These are phyloP conservation scores for Rhodinocichla rosea DNA, from an alignment of 2,113 vertebrate genomes.

Conservation along the genomic window DNA sequence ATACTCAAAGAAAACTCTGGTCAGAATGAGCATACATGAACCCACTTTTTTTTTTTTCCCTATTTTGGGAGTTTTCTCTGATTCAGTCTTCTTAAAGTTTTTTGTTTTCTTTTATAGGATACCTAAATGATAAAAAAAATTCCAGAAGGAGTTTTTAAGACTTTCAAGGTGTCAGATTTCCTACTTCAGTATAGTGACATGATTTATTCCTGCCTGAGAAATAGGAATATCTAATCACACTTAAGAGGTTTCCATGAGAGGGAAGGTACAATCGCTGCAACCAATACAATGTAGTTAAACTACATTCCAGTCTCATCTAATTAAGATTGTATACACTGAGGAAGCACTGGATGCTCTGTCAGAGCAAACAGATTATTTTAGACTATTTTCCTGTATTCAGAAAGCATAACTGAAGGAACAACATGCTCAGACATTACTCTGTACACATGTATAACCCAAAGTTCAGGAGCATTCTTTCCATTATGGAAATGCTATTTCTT, in stretches of 20 bases:
- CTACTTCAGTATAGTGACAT: neutral
- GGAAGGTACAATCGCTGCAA: neutral
- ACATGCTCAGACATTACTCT: neutral
- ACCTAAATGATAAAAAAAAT: neutral
- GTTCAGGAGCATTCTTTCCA: neutral
- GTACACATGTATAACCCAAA: neutral
- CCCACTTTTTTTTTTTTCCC: neutral
- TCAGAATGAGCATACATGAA: neutral
- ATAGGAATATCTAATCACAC: neutral
- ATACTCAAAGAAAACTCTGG: slow-evolving; percentile 13
- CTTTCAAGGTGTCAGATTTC: neutral
- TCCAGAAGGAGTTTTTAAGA: neutral
- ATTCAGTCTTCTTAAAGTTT: neutral
- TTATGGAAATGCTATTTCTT: neutral
- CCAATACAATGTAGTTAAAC: neutral
- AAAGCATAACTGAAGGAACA: neutral
- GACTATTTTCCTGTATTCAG: neutral
- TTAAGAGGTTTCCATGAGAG: neutral
- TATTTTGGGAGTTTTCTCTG: neutral
- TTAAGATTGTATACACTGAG: neutral
- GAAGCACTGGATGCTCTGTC: neutral
- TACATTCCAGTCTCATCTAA: neutral
- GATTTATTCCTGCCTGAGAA: neutral
- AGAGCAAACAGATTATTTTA: neutral
- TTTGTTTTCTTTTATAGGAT: neutral